These are phyloP conservation scores for Pipistrellus kuhlii DNA, from an alignment of 2,797 vertebrate species.

Conservation along the genomic window DNA sequence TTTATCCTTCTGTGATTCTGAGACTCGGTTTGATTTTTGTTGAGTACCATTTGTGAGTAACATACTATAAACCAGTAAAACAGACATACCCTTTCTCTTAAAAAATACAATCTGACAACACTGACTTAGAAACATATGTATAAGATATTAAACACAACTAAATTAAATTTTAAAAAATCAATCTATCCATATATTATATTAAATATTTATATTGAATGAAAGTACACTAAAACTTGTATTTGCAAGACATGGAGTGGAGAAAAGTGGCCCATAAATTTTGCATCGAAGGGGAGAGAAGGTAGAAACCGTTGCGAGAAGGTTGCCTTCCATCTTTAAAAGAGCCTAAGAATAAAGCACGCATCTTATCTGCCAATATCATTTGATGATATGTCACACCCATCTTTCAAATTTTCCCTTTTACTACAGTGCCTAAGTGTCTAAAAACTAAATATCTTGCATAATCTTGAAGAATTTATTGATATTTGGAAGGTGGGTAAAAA, in stretches of 20 bases:
- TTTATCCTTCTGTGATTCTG: not conserved
- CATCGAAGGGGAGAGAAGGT: not conserved
- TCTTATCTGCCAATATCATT: not conserved
- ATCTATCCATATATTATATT: not conserved
- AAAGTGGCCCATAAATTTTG: not conserved
- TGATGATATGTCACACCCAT: not conserved
- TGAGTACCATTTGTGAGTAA: not conserved
- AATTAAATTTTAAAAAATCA: not conserved
- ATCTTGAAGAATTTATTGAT: not conserved
- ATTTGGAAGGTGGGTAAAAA: conserved; percentile 2
- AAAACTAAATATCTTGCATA: not conserved
- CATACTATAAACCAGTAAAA: not conserved
- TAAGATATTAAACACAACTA: not conserved
- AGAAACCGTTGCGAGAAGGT: not conserved
- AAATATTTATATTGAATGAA: not conserved
- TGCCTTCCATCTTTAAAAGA: not conserved
- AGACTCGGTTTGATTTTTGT: not conserved
- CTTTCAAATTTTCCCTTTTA: not conserved
- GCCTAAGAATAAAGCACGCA: not conserved
- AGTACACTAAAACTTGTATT: not conserved
- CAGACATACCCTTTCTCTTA: not conserved
- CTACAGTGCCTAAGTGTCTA: not conserved
- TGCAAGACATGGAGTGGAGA: not conserved
- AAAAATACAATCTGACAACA: not conserved
- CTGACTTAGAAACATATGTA: not conserved